Percentiles rank a stretch among this genome's conserved stretches.
phyloP scores from a whole-genome alignment of 2,888 invertebrate genomes.

The Tupiocoris notatus region DNA sequence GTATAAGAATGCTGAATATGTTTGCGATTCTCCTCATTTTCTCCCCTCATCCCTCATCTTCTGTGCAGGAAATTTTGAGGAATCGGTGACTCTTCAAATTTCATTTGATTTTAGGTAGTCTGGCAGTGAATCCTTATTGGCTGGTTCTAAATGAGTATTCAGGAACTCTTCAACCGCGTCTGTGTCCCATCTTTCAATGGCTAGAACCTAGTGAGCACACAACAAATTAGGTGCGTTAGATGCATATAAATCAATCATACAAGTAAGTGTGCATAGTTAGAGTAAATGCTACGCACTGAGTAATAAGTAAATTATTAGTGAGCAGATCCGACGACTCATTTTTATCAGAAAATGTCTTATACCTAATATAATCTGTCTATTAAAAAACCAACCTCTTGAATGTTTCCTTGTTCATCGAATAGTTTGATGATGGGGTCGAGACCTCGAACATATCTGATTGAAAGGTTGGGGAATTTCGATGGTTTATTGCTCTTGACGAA shows the following conservation, averaged over 20 bases:
- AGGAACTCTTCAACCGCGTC: constrained; percentile 97
- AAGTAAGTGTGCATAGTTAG: no score
- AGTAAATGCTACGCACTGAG: no score
- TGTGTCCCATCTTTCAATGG: constrained; percentile 98
- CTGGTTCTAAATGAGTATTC: constrained; percentile 70
- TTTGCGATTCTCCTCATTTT: no score
- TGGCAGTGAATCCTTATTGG: constrained; percentile 45
- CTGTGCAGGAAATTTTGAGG: not conserved
- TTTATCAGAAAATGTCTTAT: no score
- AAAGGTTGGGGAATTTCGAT: constrained; percentile 84
- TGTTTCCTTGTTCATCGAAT: constrained; percentile 77
- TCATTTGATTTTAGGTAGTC: constrained; percentile 51
- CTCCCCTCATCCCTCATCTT: no score
- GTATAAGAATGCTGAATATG: no score
- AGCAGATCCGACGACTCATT: no score
- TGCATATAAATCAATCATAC: no score
- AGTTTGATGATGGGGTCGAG: constrained; percentile 92
- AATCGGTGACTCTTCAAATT: constrained; percentile 45
- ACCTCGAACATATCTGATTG: constrained; percentile 89
- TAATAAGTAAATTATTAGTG: not conserved
- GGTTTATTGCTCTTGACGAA: constrained; percentile 93
- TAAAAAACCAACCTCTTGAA: constrained; percentile 62
- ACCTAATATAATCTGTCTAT: no score
- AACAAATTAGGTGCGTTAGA: no score
- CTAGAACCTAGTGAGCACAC: constrained; percentile 75